These are phyloP conservation scores for Trichoplax adhaerens DNA, from an alignment of 37 sponge, comb jelly and placozoan species.

Conservation along the genomic window DNA sequence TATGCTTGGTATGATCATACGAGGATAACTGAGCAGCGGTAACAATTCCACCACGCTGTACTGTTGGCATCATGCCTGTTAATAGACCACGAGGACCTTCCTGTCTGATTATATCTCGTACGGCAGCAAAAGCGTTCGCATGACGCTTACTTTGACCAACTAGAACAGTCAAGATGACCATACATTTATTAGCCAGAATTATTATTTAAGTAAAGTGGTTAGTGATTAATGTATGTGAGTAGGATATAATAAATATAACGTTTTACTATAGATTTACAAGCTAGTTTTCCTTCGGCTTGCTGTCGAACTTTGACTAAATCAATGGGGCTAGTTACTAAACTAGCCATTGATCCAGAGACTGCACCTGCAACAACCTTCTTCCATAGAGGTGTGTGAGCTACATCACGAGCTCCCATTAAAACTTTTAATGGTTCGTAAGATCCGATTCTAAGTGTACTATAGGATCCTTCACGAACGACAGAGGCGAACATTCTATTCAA, in stretches of 20 bases:
- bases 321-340: slow-evolving; percentile 8
- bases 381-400: slow-evolving; percentile 9
- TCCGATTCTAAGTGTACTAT: slow-evolving; percentile 22
- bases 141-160: neutral
- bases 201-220: too few species aligned
- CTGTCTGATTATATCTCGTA: neutral
- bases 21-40: slow-evolving; percentile 8
- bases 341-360: slow-evolving; percentile 9
- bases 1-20: slow-evolving; percentile 12
- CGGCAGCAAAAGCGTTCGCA: neutral
- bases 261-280: too few species aligned
- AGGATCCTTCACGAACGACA: slow-evolving; percentile 9
- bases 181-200: too few species aligned
- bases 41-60: slow-evolving; percentile 4
- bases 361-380: slow-evolving; percentile 24
- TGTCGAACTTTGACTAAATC: slow-evolving; percentile 21
- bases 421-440: slow-evolving; percentile 26
- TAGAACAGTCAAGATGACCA: too few species aligned
- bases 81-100: slow-evolving; percentile 8
- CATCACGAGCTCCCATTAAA: slow-evolving; percentile 5
- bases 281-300: slow-evolving; percentile 3
- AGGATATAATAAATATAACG: too few species aligned
- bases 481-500: slow-evolving; percentile 7
- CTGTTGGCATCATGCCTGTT: slow-evolving; percentile 2
- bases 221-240: too few species aligned